Evolutionary conservation across 2,888 invertebrate species (phyloP).

Genomic region (Lymantria dispar): DNA sequence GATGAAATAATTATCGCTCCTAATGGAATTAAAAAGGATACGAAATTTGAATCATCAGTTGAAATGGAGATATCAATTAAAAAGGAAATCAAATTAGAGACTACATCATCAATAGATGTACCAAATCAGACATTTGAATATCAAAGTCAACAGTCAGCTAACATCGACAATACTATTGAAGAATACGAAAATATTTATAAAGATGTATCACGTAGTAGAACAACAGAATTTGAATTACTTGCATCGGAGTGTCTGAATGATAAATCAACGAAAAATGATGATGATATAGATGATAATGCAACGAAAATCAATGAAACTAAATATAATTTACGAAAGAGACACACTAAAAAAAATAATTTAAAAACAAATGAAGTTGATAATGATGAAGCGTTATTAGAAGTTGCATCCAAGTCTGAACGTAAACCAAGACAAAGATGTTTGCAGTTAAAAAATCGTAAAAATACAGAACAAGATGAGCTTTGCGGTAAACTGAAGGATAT

Average conservation of each 20-base stretch:
- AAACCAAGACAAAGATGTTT: conserved; percentile 47
- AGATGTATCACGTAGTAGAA: conserved; percentile 54
- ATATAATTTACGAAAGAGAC: conserved; percentile 1
- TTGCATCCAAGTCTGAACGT: conserved; percentile 47
- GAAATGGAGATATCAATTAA: conserved; percentile 19
- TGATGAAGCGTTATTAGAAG: conserved; percentile 36
- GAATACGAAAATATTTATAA: conserved; percentile 70
- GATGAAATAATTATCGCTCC: background rate
- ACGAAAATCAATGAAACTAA: conserved; percentile 15
- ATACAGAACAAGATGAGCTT: conserved; percentile 36
- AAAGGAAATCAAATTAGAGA: conserved; percentile 15
- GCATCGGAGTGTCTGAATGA: conserved; percentile 29
- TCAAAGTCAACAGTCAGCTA: background rate
- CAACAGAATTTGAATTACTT: conserved; percentile 65
- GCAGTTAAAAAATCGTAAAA: conserved; percentile 51
- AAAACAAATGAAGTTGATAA: background rate
- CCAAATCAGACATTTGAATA: conserved; percentile 20
- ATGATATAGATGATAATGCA: conserved; percentile 11
- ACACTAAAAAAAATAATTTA: conserved; percentile 11
- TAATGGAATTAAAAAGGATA: conserved; percentile 5
- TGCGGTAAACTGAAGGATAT: conserved; percentile 60
- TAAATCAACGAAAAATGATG: conserved; percentile 11
- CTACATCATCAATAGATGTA: conserved; percentile 16
- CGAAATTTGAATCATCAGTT: background rate
- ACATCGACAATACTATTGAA: conserved; percentile 52